Base-by-base conservation (phyloP, 1,140 invertebrate genomes). In the Euwallacea fornicatus region DNA sequence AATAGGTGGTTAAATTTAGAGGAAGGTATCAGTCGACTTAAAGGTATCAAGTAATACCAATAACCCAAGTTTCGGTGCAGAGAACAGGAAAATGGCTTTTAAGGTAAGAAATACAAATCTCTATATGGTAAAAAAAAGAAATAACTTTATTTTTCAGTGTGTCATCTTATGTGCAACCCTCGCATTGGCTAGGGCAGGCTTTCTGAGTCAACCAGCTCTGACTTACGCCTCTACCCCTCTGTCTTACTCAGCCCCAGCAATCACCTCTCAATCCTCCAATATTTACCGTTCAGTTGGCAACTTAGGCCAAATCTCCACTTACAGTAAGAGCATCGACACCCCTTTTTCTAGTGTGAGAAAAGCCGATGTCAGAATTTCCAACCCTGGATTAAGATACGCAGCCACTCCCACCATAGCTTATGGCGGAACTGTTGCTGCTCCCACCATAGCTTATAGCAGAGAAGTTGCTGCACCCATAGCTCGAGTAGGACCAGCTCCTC, bases 281-380 rank as follows among this genome's bases (percentile, higher is more conserved):
- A 88, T 87, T 53, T 78, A 86, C 21, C 81, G 88, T 33, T 87
- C 85, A 70, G 83, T 83, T 0, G 89, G 86, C 65, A 90, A 90
- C 78, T 79, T 90, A 21, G 87, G 86, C 15, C 82, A 87, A 79
- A 83, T 90, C 16, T 87, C 88, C 2, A 87, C 86, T 42, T 86
- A 88, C 74, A 84, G 84, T 0, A 90, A 89, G 75, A 85, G 86
- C 55, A 85, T 90, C 61, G 86, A 88, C 73, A 90, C 88, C 2
- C 88, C 89, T 3, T 91, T 86, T 83, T 89, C 88, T 21, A 89
- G 86, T 76, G 86, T 87, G 42, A 86, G 86, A 76, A 88, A 88
- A 75, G 79, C 85, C 41, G 87, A 89, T 73, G 83, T 88, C 6
- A 83, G 88, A 42, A 85, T 89, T 2, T 88, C 84, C 81, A 89